Evolutionary conservation across 2,797 vertebrate species (phyloP).

Genomic region (Eutrigla gurnardus): DNA sequence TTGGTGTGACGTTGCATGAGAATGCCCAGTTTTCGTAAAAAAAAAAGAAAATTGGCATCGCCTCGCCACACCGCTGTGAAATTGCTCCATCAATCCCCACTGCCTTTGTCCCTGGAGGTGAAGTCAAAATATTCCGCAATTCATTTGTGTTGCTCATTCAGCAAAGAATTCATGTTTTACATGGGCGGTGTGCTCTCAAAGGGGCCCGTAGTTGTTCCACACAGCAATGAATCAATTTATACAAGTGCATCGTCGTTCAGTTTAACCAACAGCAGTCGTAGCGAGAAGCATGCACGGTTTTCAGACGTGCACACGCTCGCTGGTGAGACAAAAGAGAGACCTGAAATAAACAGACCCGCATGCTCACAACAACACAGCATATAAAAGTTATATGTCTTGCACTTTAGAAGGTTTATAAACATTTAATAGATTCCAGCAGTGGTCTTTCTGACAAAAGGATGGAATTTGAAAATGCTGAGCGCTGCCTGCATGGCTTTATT

Average conservation of each 20-base stretch:
- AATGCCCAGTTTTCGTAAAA: constrained; percentile 20
- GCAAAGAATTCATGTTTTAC: constrained; percentile 66
- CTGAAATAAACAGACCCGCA: constrained; percentile 36
- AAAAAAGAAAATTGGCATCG: constrained; percentile 26
- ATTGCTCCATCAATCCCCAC: constrained; percentile 64
- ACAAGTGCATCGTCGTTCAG: constrained; percentile 53
- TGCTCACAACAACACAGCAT: constrained; percentile 29
- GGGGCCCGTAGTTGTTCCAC: constrained; percentile 54
- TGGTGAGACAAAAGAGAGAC: constrained; percentile 21
- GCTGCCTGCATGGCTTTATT: background rate
- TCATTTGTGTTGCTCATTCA: constrained; percentile 69
- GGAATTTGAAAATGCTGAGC: constrained; percentile 52
- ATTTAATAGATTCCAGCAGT: constrained; percentile 75
- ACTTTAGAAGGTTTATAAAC: constrained; percentile 76
- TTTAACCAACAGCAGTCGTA: constrained; percentile 30
- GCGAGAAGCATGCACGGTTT: constrained; percentile 16
- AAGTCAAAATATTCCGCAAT: constrained; percentile 69
- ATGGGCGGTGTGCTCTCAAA: constrained; percentile 55
- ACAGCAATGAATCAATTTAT: constrained; percentile 64
- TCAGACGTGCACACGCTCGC: constrained; percentile 13
- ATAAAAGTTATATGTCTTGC: constrained; percentile 65
- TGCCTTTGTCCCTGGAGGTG: constrained; percentile 34
- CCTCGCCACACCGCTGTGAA: constrained; percentile 46
- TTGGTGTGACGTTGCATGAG: background rate
- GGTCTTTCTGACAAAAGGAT: constrained; percentile 68